A percentile compares a stretch with the other conserved stretches of the same genome.
phyloP scores from a whole-genome alignment of 2,113 vertebrate genomes.

The Anolis sagrei region DNA sequence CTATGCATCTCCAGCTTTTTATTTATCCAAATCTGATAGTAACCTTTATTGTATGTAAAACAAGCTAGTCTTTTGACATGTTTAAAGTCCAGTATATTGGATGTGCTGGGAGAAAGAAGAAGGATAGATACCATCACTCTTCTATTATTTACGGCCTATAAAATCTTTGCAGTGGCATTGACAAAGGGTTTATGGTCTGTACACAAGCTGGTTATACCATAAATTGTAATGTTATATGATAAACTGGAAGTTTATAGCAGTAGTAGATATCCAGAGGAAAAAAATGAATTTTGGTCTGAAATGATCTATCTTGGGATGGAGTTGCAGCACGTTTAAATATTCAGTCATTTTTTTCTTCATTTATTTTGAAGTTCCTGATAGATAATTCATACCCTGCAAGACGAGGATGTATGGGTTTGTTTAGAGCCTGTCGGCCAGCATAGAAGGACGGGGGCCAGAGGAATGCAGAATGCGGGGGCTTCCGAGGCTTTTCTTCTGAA shows the following conservation, averaged over 20 bases:
- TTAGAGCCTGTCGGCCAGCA: conserved; percentile 60
- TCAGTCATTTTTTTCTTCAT: conserved; percentile 81
- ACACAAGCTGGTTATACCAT: conserved; percentile 84
- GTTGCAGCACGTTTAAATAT: conserved; percentile 80
- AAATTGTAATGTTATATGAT: conserved; percentile 88
- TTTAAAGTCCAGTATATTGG: conserved; percentile 74
- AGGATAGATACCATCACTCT: conserved; percentile 76
- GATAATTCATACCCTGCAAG: conserved; percentile 76
- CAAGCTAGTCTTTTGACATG: conserved; percentile 73
- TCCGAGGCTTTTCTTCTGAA: too few species aligned
- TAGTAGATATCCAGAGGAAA: conserved; percentile 77
- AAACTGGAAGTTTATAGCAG: conserved; percentile 83
- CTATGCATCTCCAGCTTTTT: conserved; percentile 54
- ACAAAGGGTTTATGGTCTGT: conserved; percentile 84
- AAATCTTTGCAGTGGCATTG: conserved; percentile 84
- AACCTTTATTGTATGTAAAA: conserved; percentile 71
- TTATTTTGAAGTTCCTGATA: conserved; percentile 74
- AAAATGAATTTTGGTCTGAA: conserved; percentile 75
- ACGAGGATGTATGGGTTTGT: conserved; percentile 77
- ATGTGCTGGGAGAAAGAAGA: conserved; percentile 75
- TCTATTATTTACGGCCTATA: conserved; percentile 83
- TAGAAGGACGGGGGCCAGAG: conserved; percentile 42
- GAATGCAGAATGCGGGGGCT: conserved; percentile 51
- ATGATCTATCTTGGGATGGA: conserved; percentile 75
- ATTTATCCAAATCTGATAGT: conserved; percentile 27